Percentiles rank a stretch among this genome's conserved stretches.
Conservation (phyloP, 1,140 invertebrate genomes). For the Bathynomus jamesi region DNA sequence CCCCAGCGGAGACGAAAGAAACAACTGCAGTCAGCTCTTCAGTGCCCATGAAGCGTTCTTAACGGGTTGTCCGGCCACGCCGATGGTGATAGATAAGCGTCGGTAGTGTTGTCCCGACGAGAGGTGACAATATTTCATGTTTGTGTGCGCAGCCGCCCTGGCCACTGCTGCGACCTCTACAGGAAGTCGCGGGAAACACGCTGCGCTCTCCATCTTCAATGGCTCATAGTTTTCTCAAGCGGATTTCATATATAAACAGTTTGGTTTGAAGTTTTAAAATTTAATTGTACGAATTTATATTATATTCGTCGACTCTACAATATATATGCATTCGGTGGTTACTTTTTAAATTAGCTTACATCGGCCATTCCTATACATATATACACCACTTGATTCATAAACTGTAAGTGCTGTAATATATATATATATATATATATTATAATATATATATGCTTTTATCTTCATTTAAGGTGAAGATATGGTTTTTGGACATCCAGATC, state of each 20-base stretch:
- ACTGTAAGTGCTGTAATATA: not conserved
- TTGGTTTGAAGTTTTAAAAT: too few relatives aligned
- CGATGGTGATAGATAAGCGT: not conserved
- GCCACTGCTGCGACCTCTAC: not conserved
- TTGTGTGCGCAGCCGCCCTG: not conserved
- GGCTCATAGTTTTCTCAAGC: not conserved
- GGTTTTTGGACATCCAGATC: too few relatives aligned
- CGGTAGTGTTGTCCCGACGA: not conserved
- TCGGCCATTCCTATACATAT: too few relatives aligned
- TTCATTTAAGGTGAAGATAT: too few relatives aligned
- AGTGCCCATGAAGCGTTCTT: too few relatives aligned
- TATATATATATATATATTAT: not conserved
- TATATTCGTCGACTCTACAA: too few relatives aligned
- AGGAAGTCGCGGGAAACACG: not conserved
- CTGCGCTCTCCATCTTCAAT: not conserved
- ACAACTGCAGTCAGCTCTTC: not conserved
- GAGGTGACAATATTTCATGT: conserved; percentile 1
- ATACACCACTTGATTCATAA: not conserved
- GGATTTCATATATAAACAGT: too few relatives aligned
- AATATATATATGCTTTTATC: not conserved
- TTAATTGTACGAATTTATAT: too few relatives aligned
- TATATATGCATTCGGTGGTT: too few relatives aligned
- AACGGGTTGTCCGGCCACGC: not conserved
- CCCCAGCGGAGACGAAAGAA: too few relatives aligned
- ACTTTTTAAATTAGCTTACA: too few relatives aligned